Conservation (phyloP, 2,888 invertebrate species). For the Nudaria mundana region DNA sequence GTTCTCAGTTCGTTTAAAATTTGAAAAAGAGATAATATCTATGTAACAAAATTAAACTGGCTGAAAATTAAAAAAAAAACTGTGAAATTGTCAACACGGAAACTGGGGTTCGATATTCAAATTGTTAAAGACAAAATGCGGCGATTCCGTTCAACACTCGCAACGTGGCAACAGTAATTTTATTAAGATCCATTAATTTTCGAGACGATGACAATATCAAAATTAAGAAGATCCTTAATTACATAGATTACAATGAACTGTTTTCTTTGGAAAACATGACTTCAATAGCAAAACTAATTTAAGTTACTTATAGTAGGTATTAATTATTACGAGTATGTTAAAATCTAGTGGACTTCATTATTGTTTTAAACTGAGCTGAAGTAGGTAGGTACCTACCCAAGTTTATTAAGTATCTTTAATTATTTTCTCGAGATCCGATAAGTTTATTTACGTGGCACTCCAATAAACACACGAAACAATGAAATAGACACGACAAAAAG, state of each 20-base stretch:
- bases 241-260: slow-evolving; percentile 23
- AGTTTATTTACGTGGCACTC: too few relatives aligned
- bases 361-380: background rate
- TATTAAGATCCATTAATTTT: slow-evolving; percentile 27
- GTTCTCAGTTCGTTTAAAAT: background rate
- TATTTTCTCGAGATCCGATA: too few relatives aligned
- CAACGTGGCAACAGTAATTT: slow-evolving; percentile 27
- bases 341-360: too few relatives aligned
- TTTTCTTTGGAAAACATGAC: too few relatives aligned
- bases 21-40: background rate
- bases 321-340: background rate
- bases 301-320: too few relatives aligned
- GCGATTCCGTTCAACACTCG: slow-evolving; percentile 8
- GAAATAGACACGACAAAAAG: too few relatives aligned
- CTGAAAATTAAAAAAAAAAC: background rate
- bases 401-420: too few relatives aligned
- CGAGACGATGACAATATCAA: slow-evolving; percentile 28
- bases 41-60: background rate
- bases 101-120: background rate
- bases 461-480: too few relatives aligned
- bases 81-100: background rate
- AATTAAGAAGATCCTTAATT: slow-evolving; percentile 20
- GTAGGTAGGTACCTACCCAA: too few relatives aligned
- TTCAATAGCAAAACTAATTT: too few relatives aligned
- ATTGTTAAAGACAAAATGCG: slow-evolving; percentile 6